Percentiles rank a stretch among this genome's conserved stretches.
Conservation (phyloP, 2,113 vertebrate genomes). For the Bubo bubo region DNA sequence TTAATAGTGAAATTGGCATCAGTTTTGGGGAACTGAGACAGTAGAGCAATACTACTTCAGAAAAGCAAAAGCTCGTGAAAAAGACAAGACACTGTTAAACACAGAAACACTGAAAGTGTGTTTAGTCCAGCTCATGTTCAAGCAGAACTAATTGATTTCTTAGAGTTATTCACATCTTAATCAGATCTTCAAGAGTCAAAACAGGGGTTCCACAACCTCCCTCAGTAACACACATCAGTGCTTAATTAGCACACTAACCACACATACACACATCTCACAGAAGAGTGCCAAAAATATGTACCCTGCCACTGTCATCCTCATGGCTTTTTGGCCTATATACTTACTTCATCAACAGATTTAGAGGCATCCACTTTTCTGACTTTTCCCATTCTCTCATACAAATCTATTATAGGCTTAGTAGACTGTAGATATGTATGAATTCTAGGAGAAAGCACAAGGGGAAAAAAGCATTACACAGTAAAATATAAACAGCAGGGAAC, state of each 20-base stretch:
- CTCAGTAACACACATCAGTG: neutral
- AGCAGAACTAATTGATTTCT: constrained; percentile 25
- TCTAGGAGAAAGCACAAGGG: constrained; percentile 74
- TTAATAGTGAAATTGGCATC: neutral
- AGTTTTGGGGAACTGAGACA: neutral
- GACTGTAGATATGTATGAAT: constrained; percentile 94
- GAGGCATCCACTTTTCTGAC: constrained; percentile 93
- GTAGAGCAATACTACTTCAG: neutral
- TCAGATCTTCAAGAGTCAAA: neutral
- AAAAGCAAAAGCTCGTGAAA: neutral
- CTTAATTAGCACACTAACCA: neutral
- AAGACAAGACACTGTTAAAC: neutral
- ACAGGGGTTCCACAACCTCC: neutral
- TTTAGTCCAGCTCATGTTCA: neutral
- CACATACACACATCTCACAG: neutral
- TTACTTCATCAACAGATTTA: constrained; percentile 87
- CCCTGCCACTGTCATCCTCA: neutral
- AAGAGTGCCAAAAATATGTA: neutral
- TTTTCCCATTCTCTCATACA: constrained; percentile 89
- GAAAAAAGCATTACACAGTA: neutral
- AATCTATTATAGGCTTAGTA: constrained; percentile 91
- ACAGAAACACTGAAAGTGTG: neutral
- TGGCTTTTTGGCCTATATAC: neutral
- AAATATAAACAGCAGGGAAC: neutral
- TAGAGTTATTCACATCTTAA: neutral